Evolutionary conservation across 2,888 invertebrate genomes (phyloP), one percentile per base, ranked within the genome.

Genomic region (Polydrusus tereticollis): DNA sequence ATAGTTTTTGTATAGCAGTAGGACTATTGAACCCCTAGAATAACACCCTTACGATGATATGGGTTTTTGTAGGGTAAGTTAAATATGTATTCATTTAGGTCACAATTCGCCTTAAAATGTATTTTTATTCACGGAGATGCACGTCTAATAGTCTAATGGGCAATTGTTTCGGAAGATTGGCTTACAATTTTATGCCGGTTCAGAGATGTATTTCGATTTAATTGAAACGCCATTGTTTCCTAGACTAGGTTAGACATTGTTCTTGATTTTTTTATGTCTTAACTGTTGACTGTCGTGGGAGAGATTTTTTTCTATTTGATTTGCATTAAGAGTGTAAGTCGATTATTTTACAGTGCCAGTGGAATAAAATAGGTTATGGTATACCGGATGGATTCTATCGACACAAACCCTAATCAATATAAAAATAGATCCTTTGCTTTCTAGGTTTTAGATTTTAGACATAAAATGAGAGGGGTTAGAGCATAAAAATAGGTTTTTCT

Each of bases 161-260:
- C 62, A 62, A 62, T 62, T 62, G 62, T 64, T 64, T 50, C 66
- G 66, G 66, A 66, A 66, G 66, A 58, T 66, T 58, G 57, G 66
- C 45, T 66, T 66, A 43, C 45, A 66, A 66, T 66, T 66, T 58
- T 58, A 58, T 66, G 66, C 58, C 45, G 66, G 66, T 66, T 66
- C 58, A 45, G 45, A 45, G 45, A 66, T 58, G 66, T 66, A 33
- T 66, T 58, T 63, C 52, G 55, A 69, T 69, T 62, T 69, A 69
- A 69, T 60, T 69, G 69, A 69, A 62, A 55, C 55, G 38, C 69
- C 69, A 69, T 69, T 69, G 69, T 69, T 69, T 50, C 26, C 52
- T 23, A 55, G 62, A 50, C 38, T 60, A 52, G 62, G 69, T 60
- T 69, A 62, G 47, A 60, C 41, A 62, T 69, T 69, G 60, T 69